Evolutionary conservation across 2,113 vertebrate species (phyloP).

Genomic region (Pontoporia blainvillei): DNA sequence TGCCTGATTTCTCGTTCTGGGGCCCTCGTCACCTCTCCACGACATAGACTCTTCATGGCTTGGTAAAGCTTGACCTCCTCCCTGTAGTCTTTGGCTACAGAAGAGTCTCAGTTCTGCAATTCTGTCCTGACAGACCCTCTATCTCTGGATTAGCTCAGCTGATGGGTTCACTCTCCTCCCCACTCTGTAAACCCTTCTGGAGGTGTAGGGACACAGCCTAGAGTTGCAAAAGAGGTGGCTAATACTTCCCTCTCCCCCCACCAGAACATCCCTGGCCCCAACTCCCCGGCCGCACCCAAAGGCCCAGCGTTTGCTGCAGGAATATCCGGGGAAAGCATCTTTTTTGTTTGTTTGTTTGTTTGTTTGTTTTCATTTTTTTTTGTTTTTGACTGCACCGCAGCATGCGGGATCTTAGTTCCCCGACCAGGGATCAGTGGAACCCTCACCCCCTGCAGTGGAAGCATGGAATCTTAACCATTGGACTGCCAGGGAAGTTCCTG

Average conservation of each 20-base stretch:
- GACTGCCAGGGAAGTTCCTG: too few species aligned
- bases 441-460: too few species aligned
- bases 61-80: not conserved
- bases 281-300: not conserved
- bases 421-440: too few species aligned
- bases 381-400: too few species aligned
- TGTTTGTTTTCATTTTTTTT: not conserved
- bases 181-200: not conserved
- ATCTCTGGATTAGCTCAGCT: not conserved
- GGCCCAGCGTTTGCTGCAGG: not conserved
- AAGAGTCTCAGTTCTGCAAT: not conserved
- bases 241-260: not conserved
- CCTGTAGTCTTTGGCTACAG: not conserved
- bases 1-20: not conserved
- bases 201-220: not conserved
- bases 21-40: not conserved
- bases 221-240: not conserved
- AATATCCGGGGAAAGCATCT: rapidly evolving
- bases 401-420: too few species aligned
- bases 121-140: not conserved
- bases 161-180: not conserved
- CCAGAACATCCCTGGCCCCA: not conserved
- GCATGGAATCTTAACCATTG: too few species aligned
- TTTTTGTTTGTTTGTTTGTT: not conserved
- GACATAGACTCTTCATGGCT: not conserved